These are phyloP conservation scores for Aurelia aurita DNA, from an alignment of 30 jellyfish, hydroid and myxozoan genomes.

Conservation along the genomic window DNA sequence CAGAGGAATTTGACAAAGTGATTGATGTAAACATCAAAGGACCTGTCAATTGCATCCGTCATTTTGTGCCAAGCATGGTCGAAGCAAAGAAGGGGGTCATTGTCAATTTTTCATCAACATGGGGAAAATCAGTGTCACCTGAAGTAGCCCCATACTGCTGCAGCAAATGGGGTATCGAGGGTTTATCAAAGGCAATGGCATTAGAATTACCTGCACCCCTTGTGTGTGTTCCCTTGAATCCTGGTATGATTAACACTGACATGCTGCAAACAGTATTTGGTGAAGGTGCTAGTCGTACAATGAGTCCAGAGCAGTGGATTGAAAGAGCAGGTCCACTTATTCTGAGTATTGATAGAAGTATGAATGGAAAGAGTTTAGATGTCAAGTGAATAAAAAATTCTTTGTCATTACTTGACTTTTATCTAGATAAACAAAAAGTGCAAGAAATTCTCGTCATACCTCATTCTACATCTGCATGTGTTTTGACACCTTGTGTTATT, in stretches of 20 bases:
- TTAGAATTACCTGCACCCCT: conserved; percentile 88
- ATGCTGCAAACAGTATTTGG: conserved; percentile 78
- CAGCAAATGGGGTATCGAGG: conserved; percentile 91
- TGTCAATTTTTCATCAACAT: conserved; percentile 77
- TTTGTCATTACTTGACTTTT: no score
- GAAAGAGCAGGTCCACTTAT: conserved; percentile 71
- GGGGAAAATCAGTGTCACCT: conserved; percentile 79
- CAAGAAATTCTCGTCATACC: no score
- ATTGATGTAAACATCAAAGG: conserved; percentile 86
- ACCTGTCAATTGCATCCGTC: conserved; percentile 67
- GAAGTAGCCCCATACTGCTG: conserved; percentile 93
- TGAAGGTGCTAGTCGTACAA: conserved; percentile 31
- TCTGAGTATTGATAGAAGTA: conserved; percentile 60
- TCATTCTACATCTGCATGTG: no score
- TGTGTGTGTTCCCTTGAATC: conserved; percentile 83
- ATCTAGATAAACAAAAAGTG: no score
- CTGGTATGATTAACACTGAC: conserved; percentile 80
- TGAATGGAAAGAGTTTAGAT: conserved; percentile 76
- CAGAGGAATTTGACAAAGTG: conserved; percentile 71
- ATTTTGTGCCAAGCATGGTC: conserved; percentile 79
- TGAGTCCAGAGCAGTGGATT: conserved; percentile 81
- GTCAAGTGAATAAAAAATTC: background rate
- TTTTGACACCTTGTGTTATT: no score
- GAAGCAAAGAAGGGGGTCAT: conserved; percentile 75
- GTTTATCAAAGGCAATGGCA: conserved; percentile 80